Base-by-base conservation (phyloP, 2,797 vertebrate genomes). In the Enteromius paludinosus region DNA sequence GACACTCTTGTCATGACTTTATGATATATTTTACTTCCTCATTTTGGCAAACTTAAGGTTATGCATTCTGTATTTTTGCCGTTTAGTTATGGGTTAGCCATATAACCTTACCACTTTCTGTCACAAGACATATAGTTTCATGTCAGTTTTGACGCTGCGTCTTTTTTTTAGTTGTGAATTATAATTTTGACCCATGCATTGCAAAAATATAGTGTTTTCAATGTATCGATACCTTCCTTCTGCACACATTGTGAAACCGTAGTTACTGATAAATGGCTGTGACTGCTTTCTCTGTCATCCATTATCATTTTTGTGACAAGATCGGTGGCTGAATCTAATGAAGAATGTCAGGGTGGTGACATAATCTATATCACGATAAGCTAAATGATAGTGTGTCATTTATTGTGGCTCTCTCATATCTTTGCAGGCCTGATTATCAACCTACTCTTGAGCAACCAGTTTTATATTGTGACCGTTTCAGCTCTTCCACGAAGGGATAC, bases 251-350 rank as follows among this genome's bases (percentile, higher is more conserved):
- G 56, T 64, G n/a, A 62, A 64, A 52, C 43, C 1, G 3, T 20
- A 45, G 43, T 62, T 72, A 45, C 41, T 49, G 20, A 49, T 72
- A 64, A 64, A 81, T 25, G 8, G 6, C 23, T 17, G 38, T 11
- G 52, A 28, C 28, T 33, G 7, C 2, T 70, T 61, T 80, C 25
- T 61, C 25, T 69, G 35, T 61, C 38, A 33, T 20, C 12, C 18
- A 45, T 45, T 59, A 61, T 70, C 25, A 80, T 45, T 30, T 30
- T 71, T 4, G 12, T 61, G 35, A 59, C 23, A 3, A 30, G 23
- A 70, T 80, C 66, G 33, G 54, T 47, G 68, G 18, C 56, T 20
- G 38, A 71, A 62, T 61, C 15, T 61, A 71, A 61, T 80, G 38
- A 47, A 62, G 47, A 79, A 38, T 54, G 45, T 69, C 17, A 69